Base-by-base conservation (phyloP, 1,140 invertebrate genomes). In the Arctopsyche grandis region DNA sequence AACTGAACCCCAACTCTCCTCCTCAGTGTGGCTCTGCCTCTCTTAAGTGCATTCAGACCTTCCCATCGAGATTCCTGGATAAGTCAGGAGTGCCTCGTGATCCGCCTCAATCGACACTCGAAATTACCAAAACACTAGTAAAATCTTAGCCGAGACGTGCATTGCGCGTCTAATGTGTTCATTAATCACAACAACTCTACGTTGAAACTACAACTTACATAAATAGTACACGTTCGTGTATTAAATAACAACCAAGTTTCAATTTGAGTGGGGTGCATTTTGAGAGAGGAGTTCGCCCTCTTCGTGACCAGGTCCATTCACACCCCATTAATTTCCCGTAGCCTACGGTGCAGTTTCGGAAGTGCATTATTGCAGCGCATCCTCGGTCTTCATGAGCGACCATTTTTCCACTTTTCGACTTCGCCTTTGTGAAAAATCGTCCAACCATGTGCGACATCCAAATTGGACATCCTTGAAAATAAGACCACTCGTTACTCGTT, bases 401-500 rank as follows among this genome's bases (percentile, higher is more conserved):
- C 70, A 74, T 44, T 69, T 76, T 76, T 63, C 75, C 60, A 76
- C 63, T 76, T 76, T 43, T 24, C 70, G 46, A 26, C 14, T 16
- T 29, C n/a, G 10, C 26, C 73, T 76, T 78, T 75, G 79, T 78
- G 75, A 26, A n/a, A 12, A 71, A 16, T 21, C 75, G 56, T 66
- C 26, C 48, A 14, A 10, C 9, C 69, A 58, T 60, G 74, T 38
- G 75, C 19, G 44, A 69, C 66, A 29, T 46, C 66, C 46, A 76
- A 79, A 81, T 58, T 48, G 38, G 38, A 52, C 44, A 16, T 19
- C 66, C 19, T n/a, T 46, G 16, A 29, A 80, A 78, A 80, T 74
- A 78, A 78, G 75, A 80, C 63, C 43, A 80, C 79, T 77, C 77
- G 74, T 22, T n/a, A 52, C 16, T 56, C 73, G 69, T 69, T 79